Evolutionary conservation across 2,113 vertebrate genomes (phyloP), one percentile per base, ranked within the genome.

Genomic region (Cochlearius cochlearius): DNA sequence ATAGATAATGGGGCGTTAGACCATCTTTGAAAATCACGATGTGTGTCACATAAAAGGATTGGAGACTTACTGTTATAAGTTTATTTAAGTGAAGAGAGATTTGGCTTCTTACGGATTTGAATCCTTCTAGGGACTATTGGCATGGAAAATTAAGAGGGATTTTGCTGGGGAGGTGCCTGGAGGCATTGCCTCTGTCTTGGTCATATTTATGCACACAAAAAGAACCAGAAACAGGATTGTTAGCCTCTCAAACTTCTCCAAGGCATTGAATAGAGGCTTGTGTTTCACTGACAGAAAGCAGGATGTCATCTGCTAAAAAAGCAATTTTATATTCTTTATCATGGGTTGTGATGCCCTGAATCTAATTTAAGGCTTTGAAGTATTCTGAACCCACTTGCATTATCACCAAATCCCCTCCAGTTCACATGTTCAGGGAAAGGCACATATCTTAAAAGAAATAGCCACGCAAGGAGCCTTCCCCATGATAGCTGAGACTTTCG

Each of bases 291-390:
- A 77, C 87, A 96, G 93, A 97, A 96, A 96, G 81, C 94, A 88
- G 78, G 81, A 94, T 97, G 96, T 96, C 97, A 97, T 88, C 96
- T 92, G 83, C 90, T 94, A 94, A 88, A 95, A 96, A 95, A 93
- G 90, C 79, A 90, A 80, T 96, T 94, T 96, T 72, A 93, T 94
- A n/a, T 96, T 91, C 91, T 91, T 96, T 86, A 90, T 81, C 77
- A 7, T 50, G 84, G 58, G 16, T 79, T 97, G 74, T 36, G 95
- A 86, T 92, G 86, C 30, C 87, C 53, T 84, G 88, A 88, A 94
- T 96, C 87, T 97, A 95, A 97, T 94, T 97, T 56, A 72, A 91
- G 92, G 92, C 96, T 96, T 95, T 97, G 91, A 92, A 86, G 81
- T 94, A 38, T 66, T 89, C 94, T 49, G 25, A 91, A 89, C 53